These are phyloP conservation scores for Rhinolophus sinicus DNA, from an alignment of 2,113 vertebrate species.

Conservation along the genomic window DNA sequence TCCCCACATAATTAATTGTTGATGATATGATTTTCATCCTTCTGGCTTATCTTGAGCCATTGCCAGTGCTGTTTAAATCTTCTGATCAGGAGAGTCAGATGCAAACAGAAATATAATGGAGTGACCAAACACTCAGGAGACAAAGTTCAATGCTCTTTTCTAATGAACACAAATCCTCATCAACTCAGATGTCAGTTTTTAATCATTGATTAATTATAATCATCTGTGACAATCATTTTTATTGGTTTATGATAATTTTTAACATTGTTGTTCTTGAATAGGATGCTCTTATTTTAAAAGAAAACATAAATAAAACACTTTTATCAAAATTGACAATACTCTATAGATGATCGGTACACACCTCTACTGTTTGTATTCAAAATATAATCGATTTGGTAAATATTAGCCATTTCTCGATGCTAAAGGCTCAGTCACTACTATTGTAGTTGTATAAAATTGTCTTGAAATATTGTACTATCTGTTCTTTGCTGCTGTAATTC, in stretches of 20 bases:
- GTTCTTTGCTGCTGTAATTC: neutral
- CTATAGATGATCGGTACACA: neutral
- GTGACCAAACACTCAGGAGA: neutral
- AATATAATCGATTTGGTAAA: constrained; percentile 8
- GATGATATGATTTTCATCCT: constrained; percentile 35
- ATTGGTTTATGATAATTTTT: constrained; percentile 14
- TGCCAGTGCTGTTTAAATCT: neutral
- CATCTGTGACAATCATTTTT: constrained; percentile 5
- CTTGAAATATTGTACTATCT: neutral
- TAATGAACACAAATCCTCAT: constrained; percentile 44
- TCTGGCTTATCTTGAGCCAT: constrained; percentile 10
- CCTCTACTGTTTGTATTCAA: neutral
- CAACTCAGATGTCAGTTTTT: constrained; percentile 41
- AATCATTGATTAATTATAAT: constrained; percentile 59
- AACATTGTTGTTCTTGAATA: neutral
- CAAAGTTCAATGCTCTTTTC: neutral
- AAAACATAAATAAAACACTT: constrained; percentile 27
- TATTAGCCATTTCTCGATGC: neutral
- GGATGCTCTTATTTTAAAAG: neutral
- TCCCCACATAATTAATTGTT: constrained; percentile 53
- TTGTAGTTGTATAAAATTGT: neutral
- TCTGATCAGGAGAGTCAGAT: constrained; percentile 31
- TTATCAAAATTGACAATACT: neutral
- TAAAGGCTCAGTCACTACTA: neutral
- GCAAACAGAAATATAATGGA: neutral